phyloP scores from a whole-genome alignment of 53 echinoderm and acorn worm species.

The Echinometra lucunter region DNA sequence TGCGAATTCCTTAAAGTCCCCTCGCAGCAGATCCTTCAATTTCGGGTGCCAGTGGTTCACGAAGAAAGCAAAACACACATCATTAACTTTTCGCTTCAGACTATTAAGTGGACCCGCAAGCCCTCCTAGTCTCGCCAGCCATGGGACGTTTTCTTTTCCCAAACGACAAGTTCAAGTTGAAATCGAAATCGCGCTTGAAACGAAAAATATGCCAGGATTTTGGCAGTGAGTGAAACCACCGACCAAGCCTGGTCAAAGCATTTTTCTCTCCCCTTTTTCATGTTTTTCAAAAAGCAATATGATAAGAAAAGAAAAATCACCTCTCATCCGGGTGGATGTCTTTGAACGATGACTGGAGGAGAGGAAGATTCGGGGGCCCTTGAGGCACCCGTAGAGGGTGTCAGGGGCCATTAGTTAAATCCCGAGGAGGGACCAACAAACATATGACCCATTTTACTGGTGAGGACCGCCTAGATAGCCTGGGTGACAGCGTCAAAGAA shows the following conservation, averaged over 20 bases:
- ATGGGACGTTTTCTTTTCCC: neutral
- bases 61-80: slow-evolving; percentile 47
- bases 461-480: neutral
- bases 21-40: neutral
- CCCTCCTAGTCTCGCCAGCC: neutral
- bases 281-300: neutral
- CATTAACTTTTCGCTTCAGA: slow-evolving; percentile 32
- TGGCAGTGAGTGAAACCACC: slow-evolving; percentile 42
- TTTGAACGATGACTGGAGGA: neutral
- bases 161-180: slow-evolving; percentile 13
- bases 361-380: neutral
- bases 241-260: neutral
- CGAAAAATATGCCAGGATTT: slow-evolving; percentile 35
- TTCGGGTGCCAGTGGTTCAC: neutral
- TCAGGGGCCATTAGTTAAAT: slow-evolving; percentile 42
- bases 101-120: slow-evolving; percentile 37
- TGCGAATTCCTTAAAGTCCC: neutral
- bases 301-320: neutral
- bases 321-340: neutral
- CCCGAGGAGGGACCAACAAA: slow-evolving; percentile 48
- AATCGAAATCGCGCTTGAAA: neutral
- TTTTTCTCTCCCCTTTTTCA: neutral
- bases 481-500: neutral
- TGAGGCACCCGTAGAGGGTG: slow-evolving; percentile 2
- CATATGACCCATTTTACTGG: slow-evolving; percentile 25